Evolutionary conservation across 2,797 vertebrate genomes (phyloP), one percentile per base, ranked within the genome.

Genomic region (Xenops minutus): DNA sequence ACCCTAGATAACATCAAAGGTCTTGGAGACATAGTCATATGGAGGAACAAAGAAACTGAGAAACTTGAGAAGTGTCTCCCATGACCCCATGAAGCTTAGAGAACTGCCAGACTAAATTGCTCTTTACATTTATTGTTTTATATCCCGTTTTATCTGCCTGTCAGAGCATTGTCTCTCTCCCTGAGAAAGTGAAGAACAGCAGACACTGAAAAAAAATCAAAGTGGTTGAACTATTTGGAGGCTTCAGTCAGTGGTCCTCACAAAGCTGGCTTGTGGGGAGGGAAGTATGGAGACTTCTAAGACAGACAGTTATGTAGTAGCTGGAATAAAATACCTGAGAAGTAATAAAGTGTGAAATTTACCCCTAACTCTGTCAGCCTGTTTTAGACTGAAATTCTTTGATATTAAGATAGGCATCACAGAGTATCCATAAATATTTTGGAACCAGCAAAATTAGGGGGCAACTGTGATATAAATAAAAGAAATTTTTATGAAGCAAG

Each of bases 81-180:
- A 4, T 90, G 94, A 84, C 73, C 69, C 26, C 14, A 10, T 71
- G 80, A 85, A 91, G 34, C 66, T 73, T 67, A 44, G 26, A 75
- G 66, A 86, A 84, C 48, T 82, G 26, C 24, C 43, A 81, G 59
- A 41, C 55, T 88, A 88, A 88, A 95, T 63, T 86, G 32, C 32
- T 92, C 39, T 88, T 90, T 92, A 52, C 41, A 15, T 74, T 91
- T 92, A 76, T 73, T 88, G 36, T 48, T 92, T 90, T 59, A 67
- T 69, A 59, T 87, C 44, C 29, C 37, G 12, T 82, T 91, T 95
- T 68, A 61, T 89, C 77, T 89, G 32, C 44, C 64, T 74, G 44
- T 77, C 63, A 71, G 56, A 48, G 22, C 24, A 93, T 79, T 92
- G 48, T 87, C 34, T 93, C 48, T 86, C 72, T 95, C 19, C n/a